These are phyloP conservation scores for Pelosia muscerda DNA, from an alignment of 2,888 invertebrate genomes.

Conservation along the genomic window DNA sequence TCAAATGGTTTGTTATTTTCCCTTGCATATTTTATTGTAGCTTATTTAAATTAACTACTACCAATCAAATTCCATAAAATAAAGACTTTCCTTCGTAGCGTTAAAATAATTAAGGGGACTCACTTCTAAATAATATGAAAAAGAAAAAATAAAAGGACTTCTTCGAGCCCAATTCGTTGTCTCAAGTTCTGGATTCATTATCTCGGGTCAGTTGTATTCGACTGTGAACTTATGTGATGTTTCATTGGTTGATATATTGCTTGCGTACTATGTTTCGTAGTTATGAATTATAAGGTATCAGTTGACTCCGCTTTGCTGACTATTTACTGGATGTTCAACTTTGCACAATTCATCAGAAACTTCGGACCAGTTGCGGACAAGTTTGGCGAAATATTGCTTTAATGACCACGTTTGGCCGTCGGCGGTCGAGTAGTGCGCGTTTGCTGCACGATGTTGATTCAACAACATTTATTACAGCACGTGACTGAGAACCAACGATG, in stretches of 20 bases:
- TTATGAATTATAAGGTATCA: conserved; percentile 4
- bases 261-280: neutral
- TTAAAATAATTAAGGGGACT: conserved; percentile 43
- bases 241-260: conserved; percentile 9
- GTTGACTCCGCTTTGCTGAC: conserved; percentile 1
- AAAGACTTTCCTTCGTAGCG: conserved; percentile 37
- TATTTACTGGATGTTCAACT: conserved; percentile 9
- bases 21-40: conserved; percentile 36
- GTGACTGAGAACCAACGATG: conserved; percentile 7
- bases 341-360: conserved; percentile 12
- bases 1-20: conserved; percentile 36
- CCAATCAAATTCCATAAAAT: conserved; percentile 35
- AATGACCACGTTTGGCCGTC: conserved; percentile 21
- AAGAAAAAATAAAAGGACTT: conserved; percentile 25
- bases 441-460: conserved; percentile 26
- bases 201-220: conserved; percentile 28
- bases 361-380: conserved; percentile 12
- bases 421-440: conserved; percentile 1
- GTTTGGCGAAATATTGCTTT: conserved; percentile 25
- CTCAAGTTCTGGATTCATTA: conserved; percentile 33
- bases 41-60: conserved; percentile 38
- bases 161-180: conserved; percentile 22
- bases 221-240: conserved; percentile 10
- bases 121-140: conserved; percentile 37
- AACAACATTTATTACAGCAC: conserved; percentile 25